These are phyloP conservation scores for Erythrocercus mccallii DNA, from an alignment of 2,113 vertebrate genomes.

Conservation along the genomic window DNA sequence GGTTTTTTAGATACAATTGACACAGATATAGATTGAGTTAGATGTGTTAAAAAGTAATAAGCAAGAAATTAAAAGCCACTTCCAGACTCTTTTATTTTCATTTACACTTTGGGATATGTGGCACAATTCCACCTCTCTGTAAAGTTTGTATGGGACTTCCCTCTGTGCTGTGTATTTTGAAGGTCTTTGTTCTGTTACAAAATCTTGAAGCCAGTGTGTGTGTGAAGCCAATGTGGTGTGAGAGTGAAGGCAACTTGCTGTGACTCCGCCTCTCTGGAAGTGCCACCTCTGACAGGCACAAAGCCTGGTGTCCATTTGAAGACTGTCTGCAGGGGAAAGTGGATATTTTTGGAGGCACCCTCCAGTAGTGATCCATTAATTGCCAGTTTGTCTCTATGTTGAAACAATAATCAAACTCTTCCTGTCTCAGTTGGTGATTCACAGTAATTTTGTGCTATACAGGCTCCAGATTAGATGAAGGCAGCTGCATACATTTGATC, in stretches of 20 bases:
- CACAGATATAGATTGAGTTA: neutral
- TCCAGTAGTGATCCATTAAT: neutral
- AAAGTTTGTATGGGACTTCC: neutral
- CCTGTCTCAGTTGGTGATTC: neutral
- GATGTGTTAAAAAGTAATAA: neutral
- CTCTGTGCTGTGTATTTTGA: neutral
- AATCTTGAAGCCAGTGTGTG: neutral
- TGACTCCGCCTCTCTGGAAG: neutral
- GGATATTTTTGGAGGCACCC: neutral
- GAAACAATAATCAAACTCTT: conserved; percentile 20
- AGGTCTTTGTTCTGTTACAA: neutral
- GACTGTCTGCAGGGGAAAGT: neutral
- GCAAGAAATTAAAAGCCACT: neutral
- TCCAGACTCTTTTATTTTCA: neutral
- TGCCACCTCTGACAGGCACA: neutral
- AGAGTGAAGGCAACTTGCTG: neutral
- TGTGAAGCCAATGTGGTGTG: neutral
- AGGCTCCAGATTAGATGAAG: neutral
- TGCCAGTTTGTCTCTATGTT: neutral
- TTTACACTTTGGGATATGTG: neutral
- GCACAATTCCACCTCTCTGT: neutral
- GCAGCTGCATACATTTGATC: neutral
- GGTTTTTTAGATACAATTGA: neutral
- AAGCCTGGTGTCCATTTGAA: neutral
- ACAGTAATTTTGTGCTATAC: neutral